These are phyloP conservation scores for Brachyhypopomus gauderio DNA, from an alignment of 2,113 vertebrate genomes.

Conservation along the genomic window DNA sequence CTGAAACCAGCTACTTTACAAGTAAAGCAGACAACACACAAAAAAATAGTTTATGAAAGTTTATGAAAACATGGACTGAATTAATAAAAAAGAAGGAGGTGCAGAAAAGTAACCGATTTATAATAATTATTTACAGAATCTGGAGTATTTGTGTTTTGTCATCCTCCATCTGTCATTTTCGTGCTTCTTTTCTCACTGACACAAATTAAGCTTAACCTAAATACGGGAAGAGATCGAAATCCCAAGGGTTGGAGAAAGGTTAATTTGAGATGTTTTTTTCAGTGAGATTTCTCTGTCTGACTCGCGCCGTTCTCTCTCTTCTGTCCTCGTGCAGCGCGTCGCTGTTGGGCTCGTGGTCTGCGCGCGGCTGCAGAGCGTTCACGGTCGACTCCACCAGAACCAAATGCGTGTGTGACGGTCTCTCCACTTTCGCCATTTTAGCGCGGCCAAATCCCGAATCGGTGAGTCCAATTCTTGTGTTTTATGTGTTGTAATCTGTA, in stretches of 20 bases:
- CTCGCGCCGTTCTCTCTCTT: not conserved
- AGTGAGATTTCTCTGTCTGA: constrained; percentile 28
- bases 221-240: constrained; percentile 15
- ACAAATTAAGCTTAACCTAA: constrained; percentile 5
- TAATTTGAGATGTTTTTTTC: constrained; percentile 50
- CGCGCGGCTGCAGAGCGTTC: constrained; percentile 94
- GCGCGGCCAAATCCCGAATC: constrained; percentile 89
- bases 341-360: constrained; percentile 92
- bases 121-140: not conserved
- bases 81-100: not conserved
- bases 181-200: not conserved
- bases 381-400: constrained; percentile 91
- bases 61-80: not conserved
- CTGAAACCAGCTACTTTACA: not conserved
- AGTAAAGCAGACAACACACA: not conserved
- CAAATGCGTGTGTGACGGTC: constrained; percentile 95
- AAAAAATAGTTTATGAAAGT: not conserved
- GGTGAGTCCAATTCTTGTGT: constrained; percentile 79
- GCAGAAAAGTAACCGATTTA: not conserved
- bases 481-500: not conserved
- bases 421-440: constrained; percentile 99
- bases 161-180: not conserved
- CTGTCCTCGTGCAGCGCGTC: constrained; percentile 76
- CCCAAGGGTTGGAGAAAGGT: constrained; percentile 37
- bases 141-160: not conserved